Conservation (phyloP, 2,113 vertebrate species). For the Chiloscyllium plagiosum region DNA sequence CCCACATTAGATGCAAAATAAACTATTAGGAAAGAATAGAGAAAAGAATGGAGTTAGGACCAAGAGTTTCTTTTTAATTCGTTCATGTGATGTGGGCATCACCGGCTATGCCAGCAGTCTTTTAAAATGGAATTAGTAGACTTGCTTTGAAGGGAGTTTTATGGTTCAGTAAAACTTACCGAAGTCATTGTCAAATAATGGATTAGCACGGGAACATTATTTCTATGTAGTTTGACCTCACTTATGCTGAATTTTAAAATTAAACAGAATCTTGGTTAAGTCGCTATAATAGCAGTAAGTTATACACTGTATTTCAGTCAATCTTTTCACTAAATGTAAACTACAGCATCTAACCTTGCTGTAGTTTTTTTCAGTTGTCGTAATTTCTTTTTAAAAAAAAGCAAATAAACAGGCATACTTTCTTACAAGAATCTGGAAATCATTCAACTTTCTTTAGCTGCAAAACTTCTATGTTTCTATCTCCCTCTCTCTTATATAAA, state of each 20-base stretch:
- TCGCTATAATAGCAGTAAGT: background rate
- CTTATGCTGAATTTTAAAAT: background rate
- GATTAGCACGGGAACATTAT: background rate
- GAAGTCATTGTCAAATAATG: background rate
- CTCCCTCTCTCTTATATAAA: background rate
- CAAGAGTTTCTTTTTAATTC: too few relatives aligned
- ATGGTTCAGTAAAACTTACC: background rate
- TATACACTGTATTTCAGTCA: background rate
- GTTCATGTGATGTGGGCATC: too few relatives aligned
- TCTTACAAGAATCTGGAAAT: background rate
- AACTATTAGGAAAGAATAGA: too few relatives aligned
- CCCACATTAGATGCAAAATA: background rate
- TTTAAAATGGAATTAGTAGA: too few relatives aligned
- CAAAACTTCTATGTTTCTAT: background rate
- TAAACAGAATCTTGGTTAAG: conserved; percentile 14
- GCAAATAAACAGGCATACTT: background rate
- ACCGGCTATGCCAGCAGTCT: too few relatives aligned
- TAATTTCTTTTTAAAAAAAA: background rate
- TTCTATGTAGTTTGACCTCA: background rate
- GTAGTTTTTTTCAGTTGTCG: background rate
- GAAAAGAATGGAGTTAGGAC: background rate
- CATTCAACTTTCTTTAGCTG: background rate
- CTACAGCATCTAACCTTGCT: background rate
- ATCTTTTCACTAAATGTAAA: background rate
- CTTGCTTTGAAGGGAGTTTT: background rate